Percentiles rank a stretch among this genome's conserved stretches.
Evolutionary conservation across 2,797 vertebrate species (phyloP).

Genomic region (Mus caroli): DNA sequence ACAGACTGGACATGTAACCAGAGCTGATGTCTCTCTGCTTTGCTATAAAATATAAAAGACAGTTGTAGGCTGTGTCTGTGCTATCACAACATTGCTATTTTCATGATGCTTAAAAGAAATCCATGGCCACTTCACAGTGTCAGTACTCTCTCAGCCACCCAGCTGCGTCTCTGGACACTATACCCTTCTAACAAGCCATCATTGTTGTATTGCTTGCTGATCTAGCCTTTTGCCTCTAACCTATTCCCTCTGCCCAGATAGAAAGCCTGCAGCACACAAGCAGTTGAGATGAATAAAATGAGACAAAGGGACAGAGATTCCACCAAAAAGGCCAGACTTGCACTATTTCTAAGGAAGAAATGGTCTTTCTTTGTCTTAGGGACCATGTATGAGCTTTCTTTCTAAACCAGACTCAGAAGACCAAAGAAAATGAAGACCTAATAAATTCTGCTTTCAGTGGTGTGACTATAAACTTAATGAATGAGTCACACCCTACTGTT

Average conservation of each 20-base stretch:
- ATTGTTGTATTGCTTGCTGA: background rate
- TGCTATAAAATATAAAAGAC: slow-evolving; percentile 35
- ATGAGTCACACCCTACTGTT: slow-evolving; percentile 77
- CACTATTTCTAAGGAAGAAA: background rate
- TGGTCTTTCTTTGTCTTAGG: slow-evolving; percentile 21
- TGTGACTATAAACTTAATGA: slow-evolving; percentile 73
- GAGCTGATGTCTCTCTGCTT: background rate
- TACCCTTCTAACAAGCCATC: background rate
- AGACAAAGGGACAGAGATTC: background rate
- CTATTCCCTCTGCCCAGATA: background rate
- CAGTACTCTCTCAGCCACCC: background rate
- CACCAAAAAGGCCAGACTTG: slow-evolving; percentile 49
- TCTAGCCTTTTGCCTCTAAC: background rate
- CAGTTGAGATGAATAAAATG: background rate
- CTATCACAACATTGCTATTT: background rate
- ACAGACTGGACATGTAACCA: background rate
- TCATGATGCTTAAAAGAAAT: background rate
- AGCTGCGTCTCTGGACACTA: background rate
- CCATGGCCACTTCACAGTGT: background rate
- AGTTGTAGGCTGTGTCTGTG: background rate
- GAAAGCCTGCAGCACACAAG: background rate
- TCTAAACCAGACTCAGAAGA: slow-evolving; percentile 21
- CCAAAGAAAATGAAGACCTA: slow-evolving; percentile 64
- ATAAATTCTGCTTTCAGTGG: slow-evolving; percentile 72
- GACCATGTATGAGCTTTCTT: slow-evolving; percentile 33